Evolutionary conservation across 1,140 invertebrate genomes (phyloP), one percentile per base, ranked within the genome.

Genomic region (Ptiloglossa arizonensis): DNA sequence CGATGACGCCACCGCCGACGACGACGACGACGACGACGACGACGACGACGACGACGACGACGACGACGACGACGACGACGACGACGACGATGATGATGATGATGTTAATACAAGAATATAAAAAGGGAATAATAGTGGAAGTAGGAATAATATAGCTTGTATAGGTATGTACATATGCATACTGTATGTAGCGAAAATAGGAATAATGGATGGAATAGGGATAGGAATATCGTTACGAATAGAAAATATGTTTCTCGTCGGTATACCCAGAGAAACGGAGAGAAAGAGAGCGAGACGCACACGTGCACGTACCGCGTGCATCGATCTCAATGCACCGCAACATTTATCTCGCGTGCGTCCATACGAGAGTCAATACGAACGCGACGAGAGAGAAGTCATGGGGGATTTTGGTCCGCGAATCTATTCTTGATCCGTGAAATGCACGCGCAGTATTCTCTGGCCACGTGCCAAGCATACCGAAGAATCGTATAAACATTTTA

Each of bases 371-470:
- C 24, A 52, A 86, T 46, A 66, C 63, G 79, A 86, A 77, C 71
- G 84, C 56, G 67, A 86, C 48, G 64, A 83, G 82, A 62, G 77
- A 83, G 83, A 91, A 90, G 80, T 91, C 91, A 91, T 91, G 90
- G 90, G 90, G 89, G 89, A 91, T 91, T 91, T 91, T 89, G 76
- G 83, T 73, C 80, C 79, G 82, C 77, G 63, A 83, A 68, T 90
- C 89, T 91, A 92, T 92, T 92, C 90, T 90, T 70, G 88, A 17
- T 86, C 79, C 54, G 41, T 78, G 72, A 90, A 86, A 89, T 88
- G 84, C 88, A 91, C 87, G 88, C 91, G 91, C 89, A 92, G 90
- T 91, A 91, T 91, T 81, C 72, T 81, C 86, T 92, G 91, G 91
- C 87, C 71, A 22, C 6, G 52, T 69, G 87, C 91, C 91, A 92